These are phyloP conservation scores for Pheosia gnoma DNA, from an alignment of 2,888 invertebrate species.

Conservation along the genomic window DNA sequence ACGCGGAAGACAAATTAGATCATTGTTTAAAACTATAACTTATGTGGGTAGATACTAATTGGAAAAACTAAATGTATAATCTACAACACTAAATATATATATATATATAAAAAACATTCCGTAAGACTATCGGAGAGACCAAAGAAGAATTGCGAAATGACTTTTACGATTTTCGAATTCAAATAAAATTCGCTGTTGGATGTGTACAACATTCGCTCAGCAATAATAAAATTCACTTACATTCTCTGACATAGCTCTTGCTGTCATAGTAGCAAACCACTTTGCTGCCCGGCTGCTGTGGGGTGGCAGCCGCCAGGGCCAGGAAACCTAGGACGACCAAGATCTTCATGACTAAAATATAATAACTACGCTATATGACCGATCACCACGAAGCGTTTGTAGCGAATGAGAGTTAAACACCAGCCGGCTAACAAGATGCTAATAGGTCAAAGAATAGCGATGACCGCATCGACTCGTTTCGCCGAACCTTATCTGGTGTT, in stretches of 20 bases:
- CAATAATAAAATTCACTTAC: slow-evolving; percentile 74
- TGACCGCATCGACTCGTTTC: slow-evolving; percentile 51
- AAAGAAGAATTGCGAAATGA: slow-evolving; percentile 32
- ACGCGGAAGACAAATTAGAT: too few relatives aligned
- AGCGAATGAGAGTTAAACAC: slow-evolving; percentile 62
- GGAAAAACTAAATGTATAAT: too few relatives aligned
- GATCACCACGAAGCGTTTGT: slow-evolving; percentile 62
- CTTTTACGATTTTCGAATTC: neutral
- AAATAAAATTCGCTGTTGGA: slow-evolving; percentile 13
- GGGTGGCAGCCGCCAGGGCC: slow-evolving; percentile 62
- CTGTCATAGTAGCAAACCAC: slow-evolving; percentile 90
- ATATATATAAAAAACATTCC: too few relatives aligned
- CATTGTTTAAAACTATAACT: too few relatives aligned
- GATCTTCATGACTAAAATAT: slow-evolving; percentile 55
- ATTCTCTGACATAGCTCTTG: slow-evolving; percentile 87
- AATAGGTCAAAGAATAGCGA: slow-evolving; percentile 65
- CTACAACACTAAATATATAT: too few relatives aligned
- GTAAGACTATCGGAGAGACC: too few relatives aligned
- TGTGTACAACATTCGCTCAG: slow-evolving; percentile 46
- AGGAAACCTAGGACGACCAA: slow-evolving; percentile 57
- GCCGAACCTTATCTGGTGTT: slow-evolving; percentile 54
- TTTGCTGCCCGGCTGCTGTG: slow-evolving; percentile 78
- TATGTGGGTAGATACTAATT: too few relatives aligned
- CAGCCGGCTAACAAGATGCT: slow-evolving; percentile 38
- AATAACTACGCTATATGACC: slow-evolving; percentile 49